These are phyloP conservation scores for Scleropages formosus DNA, from an alignment of 2,797 vertebrate species.

Conservation along the genomic window DNA sequence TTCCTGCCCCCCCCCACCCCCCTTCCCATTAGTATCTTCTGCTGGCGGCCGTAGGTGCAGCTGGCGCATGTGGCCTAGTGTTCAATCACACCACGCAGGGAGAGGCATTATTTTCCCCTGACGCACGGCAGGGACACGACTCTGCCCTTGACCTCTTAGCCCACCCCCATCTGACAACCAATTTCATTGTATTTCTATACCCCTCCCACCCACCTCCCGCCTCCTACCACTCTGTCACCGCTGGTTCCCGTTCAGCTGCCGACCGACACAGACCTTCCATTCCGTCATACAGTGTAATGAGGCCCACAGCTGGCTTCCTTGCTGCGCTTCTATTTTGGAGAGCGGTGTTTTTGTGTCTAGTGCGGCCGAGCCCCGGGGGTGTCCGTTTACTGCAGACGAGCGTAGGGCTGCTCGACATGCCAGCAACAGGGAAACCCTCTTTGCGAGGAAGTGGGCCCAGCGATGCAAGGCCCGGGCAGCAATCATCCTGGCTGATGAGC, in stretches of 20 bases:
- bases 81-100: constrained; percentile 6
- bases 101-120: constrained; percentile 17
- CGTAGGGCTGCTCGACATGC: constrained; percentile 17
- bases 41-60: background rate
- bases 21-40: no score
- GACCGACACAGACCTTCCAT: background rate
- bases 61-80: background rate
- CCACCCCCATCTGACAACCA: background rate
- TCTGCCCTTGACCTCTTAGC: constrained; percentile 13
- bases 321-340: background rate
- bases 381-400: constrained; percentile 6
- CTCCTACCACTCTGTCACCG: background rate
- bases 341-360: constrained; percentile 2
- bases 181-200: background rate
- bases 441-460: background rate
- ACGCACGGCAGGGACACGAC: background rate
- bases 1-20: background rate
- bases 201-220: background rate
- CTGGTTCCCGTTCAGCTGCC: background rate
- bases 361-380: background rate
- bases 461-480: background rate
- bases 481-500: constrained; percentile 12
- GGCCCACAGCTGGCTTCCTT: background rate
- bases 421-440: constrained; percentile 27
- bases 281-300: background rate